A percentile compares a stretch with the other conserved stretches of the same genome.
Conservation (phyloP, 2,888 invertebrate species). For the Perizoma affinitatum region DNA sequence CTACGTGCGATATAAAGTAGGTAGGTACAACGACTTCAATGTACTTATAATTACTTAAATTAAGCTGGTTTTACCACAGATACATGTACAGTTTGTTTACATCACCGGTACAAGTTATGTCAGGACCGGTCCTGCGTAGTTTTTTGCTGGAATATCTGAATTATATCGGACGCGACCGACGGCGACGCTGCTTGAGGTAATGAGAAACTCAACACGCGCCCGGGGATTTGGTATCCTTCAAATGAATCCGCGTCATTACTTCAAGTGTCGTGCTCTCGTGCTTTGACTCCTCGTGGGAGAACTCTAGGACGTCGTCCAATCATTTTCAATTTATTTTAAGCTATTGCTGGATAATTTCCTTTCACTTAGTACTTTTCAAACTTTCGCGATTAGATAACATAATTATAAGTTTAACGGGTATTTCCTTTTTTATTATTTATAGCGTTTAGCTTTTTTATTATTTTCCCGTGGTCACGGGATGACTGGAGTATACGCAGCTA, state of each 20-base stretch:
- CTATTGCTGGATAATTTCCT: constrained; percentile 5
- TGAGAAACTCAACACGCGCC: constrained; percentile 49
- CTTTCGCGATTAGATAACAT: too few species aligned
- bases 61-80: constrained; percentile 34
- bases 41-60: neutral
- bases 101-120: constrained; percentile 20
- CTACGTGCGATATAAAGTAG: neutral
- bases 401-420: too few species aligned
- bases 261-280: constrained; percentile 13
- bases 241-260: constrained; percentile 38
- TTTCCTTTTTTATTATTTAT: too few species aligned
- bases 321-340: neutral
- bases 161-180: constrained; percentile 39
- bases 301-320: neutral
- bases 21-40: too few species aligned
- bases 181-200: constrained; percentile 42
- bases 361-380: too few species aligned
- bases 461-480: too few species aligned
- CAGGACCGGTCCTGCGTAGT: constrained; percentile 52
- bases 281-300: constrained; percentile 4
- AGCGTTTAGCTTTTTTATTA: too few species aligned
- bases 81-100: constrained; percentile 2
- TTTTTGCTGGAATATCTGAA: constrained; percentile 60
- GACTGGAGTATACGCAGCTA: too few species aligned
- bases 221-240: constrained; percentile 34